Base-by-base conservation (phyloP, 1,140 invertebrate genomes). In the Coelopa frigida region DNA sequence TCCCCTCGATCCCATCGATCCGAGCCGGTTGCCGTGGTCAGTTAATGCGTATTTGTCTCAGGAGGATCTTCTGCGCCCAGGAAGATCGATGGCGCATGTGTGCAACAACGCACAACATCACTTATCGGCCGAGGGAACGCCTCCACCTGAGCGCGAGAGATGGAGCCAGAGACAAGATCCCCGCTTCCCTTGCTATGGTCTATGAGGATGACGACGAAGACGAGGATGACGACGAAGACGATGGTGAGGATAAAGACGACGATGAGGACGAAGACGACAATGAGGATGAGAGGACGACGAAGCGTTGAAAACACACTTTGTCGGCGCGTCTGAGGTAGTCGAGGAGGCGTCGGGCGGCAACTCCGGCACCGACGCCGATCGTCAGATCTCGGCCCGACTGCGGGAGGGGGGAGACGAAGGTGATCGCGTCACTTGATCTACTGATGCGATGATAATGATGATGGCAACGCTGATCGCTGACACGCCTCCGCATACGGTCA, bases 251-350 rank as follows among this genome's bases (percentile, higher is more conserved):
- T 4, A 8, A 42, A 14, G 11, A 31, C 14, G 11, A 2, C 14
- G 11, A 12, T 14, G 11, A 12, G 11, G 11, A 31, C 29, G 11
- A 31, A 23, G 36, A 38, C 22, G 24, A 11, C 24, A 27, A n/a
- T n/a, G n/a, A n/a, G n/a, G n/a, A n/a, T n/a, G n/a, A n/a, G n/a
- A n/a, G n/a, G n/a, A n/a, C n/a, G n/a, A n/a, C n/a, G n/a, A n/a
- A n/a, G 45, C 45, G 45, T 46, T 46, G 45, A 46, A 46, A 40
- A 38, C 36, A 17, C 17, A 31, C 37, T 39, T 46, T 46, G 44
- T 46, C 36, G 44, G 44, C 37, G 44, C 37, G 40, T 46, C 11
- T 31, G 24, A 20, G 22, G 36, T 20, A 20, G 36, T 20, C 36
- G 20, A n/a, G n/a, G 12, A 20, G 15, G 11, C 12, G n/a, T n/a